Evolutionary conservation across 2,888 invertebrate species (phyloP), one percentile per base, ranked within the genome.

Genomic region (Plebejus anna): DNA sequence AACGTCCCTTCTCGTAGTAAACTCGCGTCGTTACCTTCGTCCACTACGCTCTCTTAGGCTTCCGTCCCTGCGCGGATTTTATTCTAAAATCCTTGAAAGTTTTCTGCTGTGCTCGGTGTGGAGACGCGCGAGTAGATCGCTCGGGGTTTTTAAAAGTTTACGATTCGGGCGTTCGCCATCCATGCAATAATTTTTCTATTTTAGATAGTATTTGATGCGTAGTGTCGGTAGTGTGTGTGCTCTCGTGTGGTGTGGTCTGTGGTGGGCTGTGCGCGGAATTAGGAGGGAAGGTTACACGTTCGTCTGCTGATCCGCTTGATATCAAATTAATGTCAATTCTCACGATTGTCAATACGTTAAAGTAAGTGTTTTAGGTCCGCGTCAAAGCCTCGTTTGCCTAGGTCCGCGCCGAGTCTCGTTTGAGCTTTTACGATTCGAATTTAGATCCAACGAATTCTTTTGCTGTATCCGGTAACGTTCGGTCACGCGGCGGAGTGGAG

Each of bases 181-280:
- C 78, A 79, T 86, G 87, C 87, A 87, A 88, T 87, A 87, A 86
- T 78, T 86, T 87, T 87, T 86, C 84, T 86, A 86, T 84, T 84
- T 79, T 76, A 75, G 77, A 72, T 80, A 79, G 77, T 78, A 78
- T 75, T 78, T 72, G 77, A 78, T 73, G 76, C 77, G 78, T 81
- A 80, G 81, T 77, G 80, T 70, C 59, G 47, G 76, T 80, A 76
- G 78, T 78, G 78, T 78, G 79, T 80, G 76, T 71, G 76, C 66
- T 66, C 32, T 66, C 79, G 76, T 75, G 75, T 55, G 51, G 47
- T 47, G 47, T 13, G 5, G 42, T 42, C 76, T 75, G 77, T 75
- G 71, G 71, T 75, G 71, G 42, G 76, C 55, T 75, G 51, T 75
- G 70, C 42, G 70, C 57, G 70, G 72, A 72, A 47, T 72, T 71